Conservation (phyloP, 2,888 invertebrate genomes). For the Andrena flavipes region DNA sequence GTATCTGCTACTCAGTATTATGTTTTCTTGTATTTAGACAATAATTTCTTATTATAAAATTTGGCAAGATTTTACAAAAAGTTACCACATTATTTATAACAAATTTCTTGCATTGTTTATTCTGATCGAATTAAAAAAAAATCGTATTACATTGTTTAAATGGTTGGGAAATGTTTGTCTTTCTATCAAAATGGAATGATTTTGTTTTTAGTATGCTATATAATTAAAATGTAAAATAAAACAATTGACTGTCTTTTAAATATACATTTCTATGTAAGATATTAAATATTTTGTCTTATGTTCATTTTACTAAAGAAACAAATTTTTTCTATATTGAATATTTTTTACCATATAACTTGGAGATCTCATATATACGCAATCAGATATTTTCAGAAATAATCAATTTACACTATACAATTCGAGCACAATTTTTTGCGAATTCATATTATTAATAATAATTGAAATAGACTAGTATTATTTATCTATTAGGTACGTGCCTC, state of each 20-base stretch:
- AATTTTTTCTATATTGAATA: background rate
- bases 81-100: background rate
- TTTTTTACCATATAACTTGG: background rate
- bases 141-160: background rate
- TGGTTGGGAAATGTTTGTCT: constrained; percentile 12
- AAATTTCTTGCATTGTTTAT: constrained; percentile 3
- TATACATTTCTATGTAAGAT: constrained; percentile 11
- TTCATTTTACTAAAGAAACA: constrained; percentile 4
- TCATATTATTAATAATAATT: constrained; percentile 14
- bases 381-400: background rate
- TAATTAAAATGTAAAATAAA: constrained; percentile 28
- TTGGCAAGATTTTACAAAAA: background rate
- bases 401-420: background rate
- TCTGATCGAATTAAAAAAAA: too few relatives aligned
- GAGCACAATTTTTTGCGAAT: constrained; percentile 3
- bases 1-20: background rate
- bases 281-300: background rate
- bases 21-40: background rate
- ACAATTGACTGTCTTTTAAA: constrained; percentile 35
- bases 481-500: constrained; percentile 3
- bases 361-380: constrained; percentile 1
- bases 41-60: constrained; percentile 9
- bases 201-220: constrained; percentile 24
- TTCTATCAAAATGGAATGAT: constrained; percentile 52
- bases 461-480: constrained; percentile 11